phyloP scores from a whole-genome alignment of 1,140 invertebrate genomes.

The Hypsibius dujardini region DNA sequence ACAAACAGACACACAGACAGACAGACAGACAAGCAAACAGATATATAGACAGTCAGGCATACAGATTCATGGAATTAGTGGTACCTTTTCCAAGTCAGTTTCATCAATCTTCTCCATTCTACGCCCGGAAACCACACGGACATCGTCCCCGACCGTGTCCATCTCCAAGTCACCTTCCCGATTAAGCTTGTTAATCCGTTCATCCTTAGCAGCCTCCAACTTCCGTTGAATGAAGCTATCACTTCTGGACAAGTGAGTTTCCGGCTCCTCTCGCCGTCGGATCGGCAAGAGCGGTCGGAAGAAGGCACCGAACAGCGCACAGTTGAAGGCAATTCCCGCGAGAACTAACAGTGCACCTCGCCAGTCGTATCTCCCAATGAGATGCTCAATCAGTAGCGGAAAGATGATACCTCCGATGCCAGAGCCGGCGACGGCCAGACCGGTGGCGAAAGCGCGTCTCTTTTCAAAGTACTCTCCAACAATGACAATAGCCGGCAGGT shows the following conservation, averaged over 20 bases:
- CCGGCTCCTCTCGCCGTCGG: background rate
- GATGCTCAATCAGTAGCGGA: conserved; percentile 43
- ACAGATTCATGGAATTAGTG: no score
- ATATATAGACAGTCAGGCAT: no score
- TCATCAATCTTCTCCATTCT: background rate
- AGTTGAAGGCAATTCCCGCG: conserved; percentile 50
- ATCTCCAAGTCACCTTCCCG: no score
- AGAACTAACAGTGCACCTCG: conserved; percentile 48
- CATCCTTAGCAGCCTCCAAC: background rate
- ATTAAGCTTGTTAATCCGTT: conserved; percentile 1
- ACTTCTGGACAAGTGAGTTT: background rate
- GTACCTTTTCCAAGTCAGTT: background rate
- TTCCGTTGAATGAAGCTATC: conserved; percentile 10
- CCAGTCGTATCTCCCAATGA: conserved; percentile 52
- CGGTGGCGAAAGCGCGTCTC: conserved; percentile 70
- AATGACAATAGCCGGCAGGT: conserved; percentile 71
- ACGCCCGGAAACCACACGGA: no score
- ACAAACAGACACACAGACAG: no score
- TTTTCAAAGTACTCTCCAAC: conserved; percentile 83
- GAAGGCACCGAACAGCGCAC: conserved; percentile 54
- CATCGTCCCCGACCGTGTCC: no score
- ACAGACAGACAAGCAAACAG: no score
- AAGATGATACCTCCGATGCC: conserved; percentile 65
- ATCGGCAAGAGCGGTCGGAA: conserved; percentile 57
- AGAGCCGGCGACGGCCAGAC: conserved; percentile 80